phyloP scores from a whole-genome alignment of 2,888 invertebrate genomes.

The Parnassius orleans region DNA sequence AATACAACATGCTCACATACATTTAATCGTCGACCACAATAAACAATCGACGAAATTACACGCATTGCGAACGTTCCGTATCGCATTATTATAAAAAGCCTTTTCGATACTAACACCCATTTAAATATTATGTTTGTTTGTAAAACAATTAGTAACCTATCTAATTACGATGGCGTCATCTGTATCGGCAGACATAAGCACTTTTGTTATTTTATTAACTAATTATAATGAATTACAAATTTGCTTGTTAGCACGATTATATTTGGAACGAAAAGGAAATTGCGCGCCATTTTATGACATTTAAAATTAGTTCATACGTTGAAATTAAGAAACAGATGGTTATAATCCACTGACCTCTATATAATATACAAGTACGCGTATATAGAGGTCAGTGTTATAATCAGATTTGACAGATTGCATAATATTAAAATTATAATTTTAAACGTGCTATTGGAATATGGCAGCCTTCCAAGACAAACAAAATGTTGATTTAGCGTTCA shows the following conservation, averaged over 20 bases:
- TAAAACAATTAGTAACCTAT: slow-evolving; percentile 18
- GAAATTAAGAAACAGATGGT: too few species aligned
- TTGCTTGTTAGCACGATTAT: too few species aligned
- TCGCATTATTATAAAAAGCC: slow-evolving; percentile 19
- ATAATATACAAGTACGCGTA: too few species aligned
- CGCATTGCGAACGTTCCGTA: background rate
- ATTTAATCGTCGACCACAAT: background rate
- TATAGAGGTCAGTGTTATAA: too few species aligned
- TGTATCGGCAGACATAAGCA: too few species aligned
- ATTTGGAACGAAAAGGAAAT: too few species aligned
- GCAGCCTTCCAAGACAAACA: slow-evolving; percentile 3
- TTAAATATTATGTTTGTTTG: slow-evolving; percentile 1
- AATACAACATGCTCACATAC: background rate
- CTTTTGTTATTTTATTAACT: too few species aligned
- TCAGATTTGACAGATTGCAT: slow-evolving; percentile 5
- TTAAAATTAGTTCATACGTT: too few species aligned
- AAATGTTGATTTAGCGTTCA: too few species aligned
- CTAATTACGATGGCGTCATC: background rate
- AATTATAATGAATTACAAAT: too few species aligned
- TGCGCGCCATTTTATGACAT: too few species aligned
- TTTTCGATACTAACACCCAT: slow-evolving; percentile 8
- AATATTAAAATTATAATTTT: slow-evolving; percentile 14
- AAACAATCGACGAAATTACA: background rate
- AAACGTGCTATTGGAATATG: slow-evolving; percentile 2
- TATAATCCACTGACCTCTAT: too few species aligned